These are phyloP conservation scores for Calyptomena viridis DNA, from an alignment of 2,113 vertebrate genomes.

Conservation along the genomic window DNA sequence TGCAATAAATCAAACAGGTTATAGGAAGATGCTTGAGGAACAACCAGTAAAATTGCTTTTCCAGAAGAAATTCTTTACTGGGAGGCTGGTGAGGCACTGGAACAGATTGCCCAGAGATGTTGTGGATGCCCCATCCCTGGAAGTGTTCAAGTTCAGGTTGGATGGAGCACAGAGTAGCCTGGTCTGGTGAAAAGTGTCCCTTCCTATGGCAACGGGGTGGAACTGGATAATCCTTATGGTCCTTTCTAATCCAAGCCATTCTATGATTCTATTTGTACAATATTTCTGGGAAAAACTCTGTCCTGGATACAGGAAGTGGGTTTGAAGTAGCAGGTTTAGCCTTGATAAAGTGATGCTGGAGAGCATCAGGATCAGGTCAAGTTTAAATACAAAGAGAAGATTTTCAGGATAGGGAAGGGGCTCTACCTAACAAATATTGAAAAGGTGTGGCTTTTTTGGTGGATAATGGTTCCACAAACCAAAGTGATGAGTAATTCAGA, in stretches of 20 bases:
- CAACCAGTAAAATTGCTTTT: background rate
- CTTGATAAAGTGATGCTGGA: background rate
- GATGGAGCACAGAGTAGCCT: background rate
- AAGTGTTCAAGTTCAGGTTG: background rate
- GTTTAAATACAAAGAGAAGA: background rate
- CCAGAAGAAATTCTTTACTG: background rate
- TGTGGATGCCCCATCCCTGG: background rate
- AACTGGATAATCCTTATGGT: background rate
- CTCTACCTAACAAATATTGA: background rate
- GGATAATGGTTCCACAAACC: background rate
- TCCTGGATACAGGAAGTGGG: background rate
- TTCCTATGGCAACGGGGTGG: accelerated
- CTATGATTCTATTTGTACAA: background rate
- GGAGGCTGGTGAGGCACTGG: background rate
- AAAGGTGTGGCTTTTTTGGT: background rate
- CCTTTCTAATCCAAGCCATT: background rate
- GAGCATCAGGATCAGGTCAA: background rate
- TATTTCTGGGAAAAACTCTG: background rate
- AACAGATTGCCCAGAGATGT: background rate
- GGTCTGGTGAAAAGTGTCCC: background rate
- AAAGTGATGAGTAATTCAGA: background rate
- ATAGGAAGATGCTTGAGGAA: background rate
- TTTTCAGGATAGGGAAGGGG: background rate
- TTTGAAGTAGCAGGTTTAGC: background rate
- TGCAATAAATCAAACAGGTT: background rate